These are phyloP conservation scores for Lemur catta DNA, from an alignment of 2,797 vertebrate species.

Conservation along the genomic window DNA sequence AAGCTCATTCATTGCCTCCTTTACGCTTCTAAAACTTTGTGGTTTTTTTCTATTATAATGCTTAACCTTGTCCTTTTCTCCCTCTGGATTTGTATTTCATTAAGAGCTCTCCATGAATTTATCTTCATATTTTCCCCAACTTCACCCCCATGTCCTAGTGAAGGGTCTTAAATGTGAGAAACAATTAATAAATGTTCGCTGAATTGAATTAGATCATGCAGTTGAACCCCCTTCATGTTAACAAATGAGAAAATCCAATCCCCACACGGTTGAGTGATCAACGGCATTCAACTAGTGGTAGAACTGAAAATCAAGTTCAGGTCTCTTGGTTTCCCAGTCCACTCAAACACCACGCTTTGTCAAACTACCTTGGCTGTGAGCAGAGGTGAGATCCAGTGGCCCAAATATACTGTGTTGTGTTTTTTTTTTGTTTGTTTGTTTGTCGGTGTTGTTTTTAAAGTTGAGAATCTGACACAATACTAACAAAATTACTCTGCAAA, in stretches of 20 bases:
- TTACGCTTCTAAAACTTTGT: neutral
- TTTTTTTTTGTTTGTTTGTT: neutral
- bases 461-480: neutral
- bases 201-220: neutral
- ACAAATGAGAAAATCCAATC: neutral
- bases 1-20: neutral
- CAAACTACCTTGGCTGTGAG: neutral
- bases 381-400: neutral
- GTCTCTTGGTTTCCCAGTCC: neutral
- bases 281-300: neutral
- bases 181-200: neutral
- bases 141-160: neutral
- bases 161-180: neutral
- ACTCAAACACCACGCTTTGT: neutral
- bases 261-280: neutral
- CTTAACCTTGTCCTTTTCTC: neutral
- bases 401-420: neutral
- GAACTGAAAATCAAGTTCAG: neutral
- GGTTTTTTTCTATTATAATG: neutral
- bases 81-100: neutral
- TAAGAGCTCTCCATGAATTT: neutral
- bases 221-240: neutral
- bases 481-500: slow-evolving; percentile 30
- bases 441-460: neutral
- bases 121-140: neutral